Base-by-base conservation (phyloP, 1,140 invertebrate genomes). In the Drosophila neocordata region DNA sequence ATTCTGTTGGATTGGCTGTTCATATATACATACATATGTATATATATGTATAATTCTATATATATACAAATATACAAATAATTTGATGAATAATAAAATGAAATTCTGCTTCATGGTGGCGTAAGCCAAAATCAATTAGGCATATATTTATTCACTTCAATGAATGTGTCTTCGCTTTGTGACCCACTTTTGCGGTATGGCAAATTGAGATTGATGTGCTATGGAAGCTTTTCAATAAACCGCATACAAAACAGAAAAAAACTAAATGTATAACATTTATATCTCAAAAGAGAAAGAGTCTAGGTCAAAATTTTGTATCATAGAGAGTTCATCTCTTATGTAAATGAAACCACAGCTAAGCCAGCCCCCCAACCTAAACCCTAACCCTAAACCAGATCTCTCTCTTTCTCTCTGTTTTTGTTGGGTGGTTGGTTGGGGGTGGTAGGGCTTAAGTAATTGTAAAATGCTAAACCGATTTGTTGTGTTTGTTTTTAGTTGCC, bases 381-480 rank as follows among this genome's bases (percentile, higher is more conserved):
- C 12, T 31, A 69, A 68, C 65, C 34, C 51, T 35, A 62, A 62
- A 51, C 62, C 35, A 34, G 35, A 13, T 18, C 31, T 12, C 24
- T 8, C 5, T 55, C 52, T 24, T 15, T 13, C n/a, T 11, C 2
- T 34, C 18, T 9, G 15, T 12, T 1, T 5, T 27, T 53, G 51
- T 12, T 11, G 48, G 37, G n/a, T n/a, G 8, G 6, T 20, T 8
- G 15, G 15, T n/a, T n/a, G n/a, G n/a, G n/a, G n/a, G 41, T 15
- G 9, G 9, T 5, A 48, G 41, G 48, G 63, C 82, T 87, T 75
- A 72, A 81, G 81, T 87, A 85, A 85, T 85, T 85, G 82, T 78
- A 72, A 85, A 85, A 61, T 71, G 70, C 65, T 72, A 63, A 67
- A 75, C 66, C 59, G 64, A 75, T 77, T 81, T 80, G 74, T 81